Evolutionary conservation across 2,797 vertebrate genomes (phyloP).

Genomic region (Onychomys leucogaster): DNA sequence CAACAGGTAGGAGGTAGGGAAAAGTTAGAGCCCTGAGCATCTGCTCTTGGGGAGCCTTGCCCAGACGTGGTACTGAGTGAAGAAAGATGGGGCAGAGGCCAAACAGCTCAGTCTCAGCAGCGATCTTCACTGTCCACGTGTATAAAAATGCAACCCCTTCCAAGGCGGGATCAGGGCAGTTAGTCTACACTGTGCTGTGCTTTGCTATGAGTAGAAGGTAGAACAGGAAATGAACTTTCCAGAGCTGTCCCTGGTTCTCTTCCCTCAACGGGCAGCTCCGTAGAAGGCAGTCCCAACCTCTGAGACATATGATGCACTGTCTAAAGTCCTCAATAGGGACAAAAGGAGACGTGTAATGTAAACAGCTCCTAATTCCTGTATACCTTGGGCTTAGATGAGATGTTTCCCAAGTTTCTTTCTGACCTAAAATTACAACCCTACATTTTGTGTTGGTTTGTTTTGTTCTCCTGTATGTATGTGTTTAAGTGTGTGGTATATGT

Average conservation of each 20-base stretch:
- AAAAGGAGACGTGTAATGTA: not conserved
- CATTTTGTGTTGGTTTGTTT: not conserved
- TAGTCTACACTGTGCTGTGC: not conserved
- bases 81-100: not conserved
- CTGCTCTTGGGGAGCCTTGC: not conserved
- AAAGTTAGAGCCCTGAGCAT: not conserved
- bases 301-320: accelerated
- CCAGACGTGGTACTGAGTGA: not conserved
- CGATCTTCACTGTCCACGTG: not conserved
- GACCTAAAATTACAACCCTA: conserved; percentile 21
- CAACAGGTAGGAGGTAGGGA: not conserved
- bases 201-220: not conserved
- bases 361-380: not conserved
- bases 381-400: not conserved
- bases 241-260: not conserved
- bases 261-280: not conserved
- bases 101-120: not conserved
- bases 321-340: not conserved
- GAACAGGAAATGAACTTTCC: conserved; percentile 23
- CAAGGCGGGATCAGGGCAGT: too few relatives aligned
- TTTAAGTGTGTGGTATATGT: not conserved
- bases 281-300: not conserved
- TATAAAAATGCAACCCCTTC: not conserved
- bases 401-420: not conserved
- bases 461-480: not conserved